Percentiles rank a stretch among this genome's conserved stretches.
Evolutionary conservation across 2,888 invertebrate species (phyloP).

Genomic region (Schrankia costaestrigalis): DNA sequence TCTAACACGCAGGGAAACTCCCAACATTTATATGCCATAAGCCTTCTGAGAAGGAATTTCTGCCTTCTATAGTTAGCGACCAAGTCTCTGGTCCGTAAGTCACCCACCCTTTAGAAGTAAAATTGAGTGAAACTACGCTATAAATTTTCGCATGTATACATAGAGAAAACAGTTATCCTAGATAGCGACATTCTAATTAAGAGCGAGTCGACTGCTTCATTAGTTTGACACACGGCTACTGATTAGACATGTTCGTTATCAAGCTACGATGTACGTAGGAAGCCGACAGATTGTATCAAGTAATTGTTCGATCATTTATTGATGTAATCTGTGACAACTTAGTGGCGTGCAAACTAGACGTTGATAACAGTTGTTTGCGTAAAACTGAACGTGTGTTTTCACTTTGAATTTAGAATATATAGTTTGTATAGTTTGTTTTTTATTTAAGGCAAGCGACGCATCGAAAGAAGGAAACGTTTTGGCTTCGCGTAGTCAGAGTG

Average conservation of each 20-base stretch:
- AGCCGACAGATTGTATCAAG: conserved; percentile 21
- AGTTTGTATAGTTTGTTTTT: no score
- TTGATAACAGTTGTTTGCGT: conserved; percentile 1
- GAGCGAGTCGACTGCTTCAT: conserved; percentile 23
- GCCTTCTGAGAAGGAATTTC: no score
- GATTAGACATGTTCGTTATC: conserved; percentile 24
- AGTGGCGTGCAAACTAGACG: conserved; percentile 9
- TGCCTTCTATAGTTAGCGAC: no score
- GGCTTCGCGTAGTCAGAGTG: no score
- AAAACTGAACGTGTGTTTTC: neutral
- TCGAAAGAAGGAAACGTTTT: no score
- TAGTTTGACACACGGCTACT: conserved; percentile 15
- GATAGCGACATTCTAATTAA: conserved; percentile 25
- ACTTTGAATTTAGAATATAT: neutral
- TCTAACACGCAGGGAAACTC: no score
- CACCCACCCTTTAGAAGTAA: no score
- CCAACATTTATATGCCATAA: no score
- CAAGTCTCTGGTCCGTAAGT: no score
- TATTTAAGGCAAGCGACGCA: no score
- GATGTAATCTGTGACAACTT: conserved; percentile 22
- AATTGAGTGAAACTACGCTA: no score
- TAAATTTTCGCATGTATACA: no score
- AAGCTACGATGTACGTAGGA: conserved; percentile 19
- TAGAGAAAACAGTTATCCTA: conserved; percentile 11
- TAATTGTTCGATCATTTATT: conserved; percentile 33